These are phyloP conservation scores for Chelmon rostratus DNA, from an alignment of 2,797 vertebrate species.

Conservation along the genomic window DNA sequence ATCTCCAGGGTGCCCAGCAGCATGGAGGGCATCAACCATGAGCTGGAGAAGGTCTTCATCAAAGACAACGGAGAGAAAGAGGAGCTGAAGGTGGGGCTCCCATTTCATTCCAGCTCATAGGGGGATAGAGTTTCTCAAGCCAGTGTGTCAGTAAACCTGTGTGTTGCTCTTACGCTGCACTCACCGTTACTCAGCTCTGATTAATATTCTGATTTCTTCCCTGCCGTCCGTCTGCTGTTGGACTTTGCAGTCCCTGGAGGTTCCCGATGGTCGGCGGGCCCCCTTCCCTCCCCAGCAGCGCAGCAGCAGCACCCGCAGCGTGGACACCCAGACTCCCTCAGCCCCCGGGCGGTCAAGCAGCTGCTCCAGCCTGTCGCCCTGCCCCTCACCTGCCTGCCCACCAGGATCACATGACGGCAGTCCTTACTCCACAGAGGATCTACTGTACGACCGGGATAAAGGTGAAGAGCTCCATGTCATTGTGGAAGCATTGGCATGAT, in stretches of 20 bases:
- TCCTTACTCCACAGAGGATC: slow-evolving; percentile 95
- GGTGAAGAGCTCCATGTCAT: slow-evolving; percentile 69
- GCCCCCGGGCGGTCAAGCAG: slow-evolving; percentile 94
- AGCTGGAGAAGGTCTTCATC: slow-evolving; percentile 99
- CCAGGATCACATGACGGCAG: slow-evolving; percentile 95
- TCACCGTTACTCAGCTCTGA: not conserved
- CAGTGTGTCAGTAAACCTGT: not conserved
- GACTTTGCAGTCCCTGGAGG: slow-evolving; percentile 90
- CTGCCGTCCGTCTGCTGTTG: not conserved
- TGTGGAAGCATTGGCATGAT: not conserved
- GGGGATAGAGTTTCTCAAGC: too few relatives aligned
- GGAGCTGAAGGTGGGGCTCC: slow-evolving; percentile 90
- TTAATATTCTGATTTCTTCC: not conserved
- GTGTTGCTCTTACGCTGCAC: not conserved
- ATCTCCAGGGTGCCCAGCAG: slow-evolving; percentile 95
- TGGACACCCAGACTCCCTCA: slow-evolving; percentile 94
- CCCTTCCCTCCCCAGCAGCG: slow-evolving; percentile 95
- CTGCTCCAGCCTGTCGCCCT: slow-evolving; percentile 95
- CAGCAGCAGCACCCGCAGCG: slow-evolving; percentile 91
- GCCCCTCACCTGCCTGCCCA: slow-evolving; percentile 93
- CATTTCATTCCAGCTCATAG: not conserved
- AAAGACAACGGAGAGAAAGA: slow-evolving; percentile 94
- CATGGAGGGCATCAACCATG: slow-evolving; percentile 99
- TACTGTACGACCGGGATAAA: slow-evolving; percentile 96
- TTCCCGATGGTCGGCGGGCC: slow-evolving; percentile 95